These are phyloP conservation scores for Onychomys leucogaster DNA, from an alignment of 2,797 vertebrate species.

Conservation along the genomic window DNA sequence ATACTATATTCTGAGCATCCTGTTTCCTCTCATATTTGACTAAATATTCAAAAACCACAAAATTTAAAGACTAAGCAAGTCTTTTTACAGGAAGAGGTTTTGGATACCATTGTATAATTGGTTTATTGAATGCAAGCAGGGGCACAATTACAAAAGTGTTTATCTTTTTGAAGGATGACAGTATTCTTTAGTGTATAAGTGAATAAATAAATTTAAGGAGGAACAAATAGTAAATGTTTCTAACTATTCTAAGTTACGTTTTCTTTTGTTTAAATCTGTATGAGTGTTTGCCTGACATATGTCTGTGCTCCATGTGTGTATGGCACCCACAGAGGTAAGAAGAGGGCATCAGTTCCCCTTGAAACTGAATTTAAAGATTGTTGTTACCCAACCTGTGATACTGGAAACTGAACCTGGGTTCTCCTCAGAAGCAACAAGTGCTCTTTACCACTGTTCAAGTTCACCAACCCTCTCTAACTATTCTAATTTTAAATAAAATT, in stretches of 20 bases:
- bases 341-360: too few species aligned
- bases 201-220: not conserved
- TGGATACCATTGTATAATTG: not conserved
- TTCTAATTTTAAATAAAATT: slow-evolving; percentile 3
- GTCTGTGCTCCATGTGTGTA: too few species aligned
- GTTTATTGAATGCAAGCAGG: not conserved
- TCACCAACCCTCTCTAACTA: not conserved
- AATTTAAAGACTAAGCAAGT: not conserved
- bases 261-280: not conserved
- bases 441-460: too few species aligned
- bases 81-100: not conserved
- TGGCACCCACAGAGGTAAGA: not conserved
- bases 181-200: not conserved
- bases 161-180: not conserved
- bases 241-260: not conserved
- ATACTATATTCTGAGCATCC: not conserved
- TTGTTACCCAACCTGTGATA: not conserved
- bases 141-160: not conserved
- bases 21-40: not conserved
- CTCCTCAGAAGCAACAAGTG: not conserved
- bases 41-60: not conserved
- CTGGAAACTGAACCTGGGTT: too few species aligned
- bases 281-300: not conserved
- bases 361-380: not conserved
- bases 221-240: not conserved